Evolutionary conservation across 2,113 vertebrate genomes (phyloP), one percentile per base, ranked within the genome.

Genomic region (Lophius piscatorius): DNA sequence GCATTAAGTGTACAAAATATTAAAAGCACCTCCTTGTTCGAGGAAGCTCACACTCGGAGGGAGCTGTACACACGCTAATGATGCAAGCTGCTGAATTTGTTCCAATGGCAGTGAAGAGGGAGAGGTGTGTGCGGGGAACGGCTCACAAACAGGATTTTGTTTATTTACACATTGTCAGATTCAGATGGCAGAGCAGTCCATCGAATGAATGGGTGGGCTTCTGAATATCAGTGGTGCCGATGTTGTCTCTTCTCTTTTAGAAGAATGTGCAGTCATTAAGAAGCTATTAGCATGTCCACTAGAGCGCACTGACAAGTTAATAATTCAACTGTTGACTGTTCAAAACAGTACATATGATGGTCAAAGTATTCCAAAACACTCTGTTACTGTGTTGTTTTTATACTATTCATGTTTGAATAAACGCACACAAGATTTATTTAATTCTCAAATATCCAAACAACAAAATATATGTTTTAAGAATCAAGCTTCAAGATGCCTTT

Each of bases 1-100:
- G 65, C 46, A 82, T 83, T 61, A 88, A 77, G 54, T 54, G 74
- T 76, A 71, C 79, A 73, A 79, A 77, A 79, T 81, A 82, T 78
- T 62, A 70, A 74, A 72, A 76, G 51, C 29, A 58, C 28, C 44
- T 58, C 24, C 38, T 50, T 67, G 72, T 73, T 73, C 14, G 35
- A 38, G 28, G 20, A 55, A 49, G 20, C 11, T 13, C 14, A 17
- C 12, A 22, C 41, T 44, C 16, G 9, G 21, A 47, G 29, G 20
- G 34, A 38, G 35, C 12, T 8, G 18, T 22, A 40, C 42, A 73
- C 24, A 40, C n/a, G 33, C 65, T 36, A 49, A 33, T 33, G 29
- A 40, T 45, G 26, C 29, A 8, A 38, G 17, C 36, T 20, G 29
- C 21, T 52, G 22, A 44, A 57, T 56, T 20, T 34, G 28, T 10